Base-by-base conservation (phyloP, 1,140 invertebrate genomes). In the Pemphigus obesinymphae region DNA sequence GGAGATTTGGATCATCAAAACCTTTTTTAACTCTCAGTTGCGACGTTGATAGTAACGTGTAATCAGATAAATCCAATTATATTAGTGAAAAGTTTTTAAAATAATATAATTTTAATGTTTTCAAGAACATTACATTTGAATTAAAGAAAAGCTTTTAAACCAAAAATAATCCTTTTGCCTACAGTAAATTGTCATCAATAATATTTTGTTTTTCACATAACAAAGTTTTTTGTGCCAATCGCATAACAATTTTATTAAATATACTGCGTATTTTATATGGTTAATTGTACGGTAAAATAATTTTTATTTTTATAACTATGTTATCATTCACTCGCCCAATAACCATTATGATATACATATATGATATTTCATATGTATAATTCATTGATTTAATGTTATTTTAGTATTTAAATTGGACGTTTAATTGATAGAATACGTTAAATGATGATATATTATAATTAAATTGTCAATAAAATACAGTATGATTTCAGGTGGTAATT, bases 91-190 rank as follows among this genome's bases (percentile, higher is more conserved):
- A n/a, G n/a, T n/a, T n/a, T n/a, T n/a, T n/a, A n/a, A n/a, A n/a
- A n/a, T n/a, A n/a, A n/a, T n/a, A n/a, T n/a, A n/a, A n/a, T n/a
- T n/a, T n/a, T n/a, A n/a, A n/a, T n/a, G n/a, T n/a, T n/a, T n/a
- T n/a, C n/a, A n/a, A n/a, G n/a, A n/a, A n/a, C n/a, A n/a, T n/a
- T n/a, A n/a, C n/a, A n/a, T n/a, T n/a, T n/a, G n/a, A n/a, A n/a
- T n/a, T n/a, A n/a, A n/a, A n/a, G n/a, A 63, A 63, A 63, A 63
- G 61, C 61, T 63, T 34, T 63, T 63, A 63, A 20, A 63, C 31
- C 10, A 63, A 63, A 63, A 31, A 61, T 31, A 17, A 61, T 61
- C 8, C 31, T 63, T 63, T 58, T 63, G 7, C 2, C 8, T n/a
- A n/a, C 61, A 1, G 17, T 20, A 63, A 17, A 31, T 63, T n/a